Conservation (phyloP, 64 coral and sea anemone genomes). For the Montipora foliosa region DNA sequence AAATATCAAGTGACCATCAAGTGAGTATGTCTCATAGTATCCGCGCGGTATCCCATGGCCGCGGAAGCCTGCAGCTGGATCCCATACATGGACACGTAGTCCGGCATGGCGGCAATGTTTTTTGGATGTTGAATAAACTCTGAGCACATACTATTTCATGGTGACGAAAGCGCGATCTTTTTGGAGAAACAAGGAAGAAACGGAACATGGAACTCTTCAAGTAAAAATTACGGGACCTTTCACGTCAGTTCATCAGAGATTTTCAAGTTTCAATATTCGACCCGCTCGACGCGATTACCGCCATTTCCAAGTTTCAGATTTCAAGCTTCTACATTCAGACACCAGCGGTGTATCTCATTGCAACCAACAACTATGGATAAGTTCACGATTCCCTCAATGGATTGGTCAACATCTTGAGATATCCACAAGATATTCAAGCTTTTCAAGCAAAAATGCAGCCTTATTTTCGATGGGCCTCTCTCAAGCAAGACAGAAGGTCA, state of each 20-base stretch:
- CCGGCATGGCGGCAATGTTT: not conserved
- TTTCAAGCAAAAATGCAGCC: constrained; percentile 13
- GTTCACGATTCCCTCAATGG: not conserved
- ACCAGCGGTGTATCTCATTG: no score
- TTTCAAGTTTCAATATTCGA: not conserved
- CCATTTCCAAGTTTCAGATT: no score
- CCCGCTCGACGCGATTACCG: no score
- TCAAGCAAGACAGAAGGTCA: not conserved
- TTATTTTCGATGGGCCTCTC: constrained; percentile 24
- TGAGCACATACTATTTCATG: not conserved
- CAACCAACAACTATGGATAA: not conserved
- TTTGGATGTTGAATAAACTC: no score
- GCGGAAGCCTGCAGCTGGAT: not conserved
- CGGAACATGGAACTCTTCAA: no score
- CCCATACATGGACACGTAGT: not conserved
- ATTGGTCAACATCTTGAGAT: not conserved
- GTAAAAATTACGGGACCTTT: not conserved
- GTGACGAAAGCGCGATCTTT: not conserved
- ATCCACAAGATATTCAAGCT: not conserved
- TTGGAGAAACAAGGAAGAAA: not conserved
- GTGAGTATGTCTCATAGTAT: no score
- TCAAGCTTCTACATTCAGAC: no score
- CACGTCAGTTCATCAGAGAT: not conserved
- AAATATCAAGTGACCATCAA: no score
- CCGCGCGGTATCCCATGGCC: no score